Evolutionary conservation across 2,888 invertebrate species (phyloP), one percentile per base, ranked within the genome.

Genomic region (Stenodera caucasica): DNA sequence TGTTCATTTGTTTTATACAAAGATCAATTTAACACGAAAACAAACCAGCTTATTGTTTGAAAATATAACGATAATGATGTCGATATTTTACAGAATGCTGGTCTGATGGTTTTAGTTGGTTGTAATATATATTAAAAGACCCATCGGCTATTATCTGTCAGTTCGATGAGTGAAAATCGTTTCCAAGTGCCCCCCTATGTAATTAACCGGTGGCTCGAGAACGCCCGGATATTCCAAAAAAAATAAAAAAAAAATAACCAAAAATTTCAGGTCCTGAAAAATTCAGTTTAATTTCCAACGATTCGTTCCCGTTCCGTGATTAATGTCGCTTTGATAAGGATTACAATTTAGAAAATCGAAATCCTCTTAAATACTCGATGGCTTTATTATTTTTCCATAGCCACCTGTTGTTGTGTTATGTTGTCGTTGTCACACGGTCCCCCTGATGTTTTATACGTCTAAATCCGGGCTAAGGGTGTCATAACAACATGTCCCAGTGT

Each of bases 141-240:
- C 74, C 70, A 53, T 60, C 61, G 73, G 75, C 67, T 53, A 66
- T 59, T 57, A 75, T 64, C 75, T 74, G 75, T 74, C 74, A 74
- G 73, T 69, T 68, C 67, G 71, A 71, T 67, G 71, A 71, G 70
- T 72, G 70, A 72, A 69, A 73, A 73, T 74, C 70, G 72, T 73
- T 73, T 72, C 67, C 45, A 58, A 65, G 72, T 71, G n/a, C n/a
- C 72, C 73, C 69, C 69, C 72, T 67, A 64, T 75, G 72, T 75
- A 75, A 76, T 76, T 76, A 76, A 75, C 75, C 76, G 67, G 76
- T 76, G 76, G 76, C 76, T 68, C 64, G 64, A 69, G 68, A 72
- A 72, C 75, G 72, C 75, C 75, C 70, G 65, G 67, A 35, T 35
- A 35, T 33, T 33, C 35, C 14, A 1, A 50, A 33, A 7, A 55